Percentiles rank a stretch among this genome's conserved stretches.
Evolutionary conservation across 2,113 vertebrate species (phyloP).

Genomic region (Sebastes schlegelii): DNA sequence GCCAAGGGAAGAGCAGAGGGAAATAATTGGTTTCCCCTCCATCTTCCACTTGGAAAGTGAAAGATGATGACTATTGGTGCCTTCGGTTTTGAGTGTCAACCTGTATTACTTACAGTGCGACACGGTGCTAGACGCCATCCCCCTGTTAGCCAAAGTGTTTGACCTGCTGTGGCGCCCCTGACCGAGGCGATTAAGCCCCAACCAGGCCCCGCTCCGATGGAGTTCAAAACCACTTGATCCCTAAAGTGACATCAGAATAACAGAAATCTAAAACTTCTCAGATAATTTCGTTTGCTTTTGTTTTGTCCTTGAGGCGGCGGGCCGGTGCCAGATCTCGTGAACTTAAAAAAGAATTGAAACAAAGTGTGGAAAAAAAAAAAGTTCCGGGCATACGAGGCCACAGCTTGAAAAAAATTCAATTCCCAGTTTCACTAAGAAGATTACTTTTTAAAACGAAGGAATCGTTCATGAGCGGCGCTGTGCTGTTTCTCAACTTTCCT

Average conservation of each 20-base stretch:
- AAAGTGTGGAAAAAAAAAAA: constrained; percentile 11
- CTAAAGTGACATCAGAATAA: not conserved
- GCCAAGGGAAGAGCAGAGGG: constrained; percentile 1
- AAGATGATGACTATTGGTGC: constrained; percentile 38
- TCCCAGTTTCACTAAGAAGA: constrained; percentile 51
- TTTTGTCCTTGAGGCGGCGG: not conserved
- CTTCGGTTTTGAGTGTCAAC: constrained; percentile 20
- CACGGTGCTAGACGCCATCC: not conserved
- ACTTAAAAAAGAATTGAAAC: constrained; percentile 4
- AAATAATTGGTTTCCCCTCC: constrained; percentile 39
- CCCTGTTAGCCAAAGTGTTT: constrained; percentile 18
- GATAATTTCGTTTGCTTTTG: constrained; percentile 9
- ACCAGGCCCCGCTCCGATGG: not conserved
- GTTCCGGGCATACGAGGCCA: constrained; percentile 26
- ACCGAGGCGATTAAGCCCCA: constrained; percentile 30
- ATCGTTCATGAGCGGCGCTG: constrained; percentile 56
- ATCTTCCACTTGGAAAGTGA: constrained; percentile 14
- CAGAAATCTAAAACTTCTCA: not conserved
- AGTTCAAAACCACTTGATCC: not conserved
- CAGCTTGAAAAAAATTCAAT: constrained; percentile 43
- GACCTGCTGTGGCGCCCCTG: constrained; percentile 21
- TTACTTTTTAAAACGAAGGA: constrained; percentile 67
- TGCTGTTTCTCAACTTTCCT: constrained; percentile 64
- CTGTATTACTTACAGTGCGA: constrained; percentile 21
- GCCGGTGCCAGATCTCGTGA: not conserved